These are phyloP conservation scores for Geophilus truncorum DNA, from an alignment of 2,888 invertebrate genomes.

Conservation along the genomic window DNA sequence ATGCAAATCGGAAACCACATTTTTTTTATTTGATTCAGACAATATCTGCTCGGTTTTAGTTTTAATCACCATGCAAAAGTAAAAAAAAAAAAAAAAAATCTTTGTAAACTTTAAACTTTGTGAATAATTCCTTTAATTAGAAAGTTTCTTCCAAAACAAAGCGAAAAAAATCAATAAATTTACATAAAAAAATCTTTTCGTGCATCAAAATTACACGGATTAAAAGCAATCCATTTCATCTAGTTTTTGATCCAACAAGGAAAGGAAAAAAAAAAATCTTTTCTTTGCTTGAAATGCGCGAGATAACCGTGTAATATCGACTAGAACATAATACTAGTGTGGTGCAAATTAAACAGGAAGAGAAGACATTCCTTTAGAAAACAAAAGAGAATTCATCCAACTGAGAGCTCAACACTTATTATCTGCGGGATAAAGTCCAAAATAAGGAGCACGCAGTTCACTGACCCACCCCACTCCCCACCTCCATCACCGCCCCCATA, in stretches of 20 bases:
- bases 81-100: neutral
- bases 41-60: no score
- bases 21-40: neutral
- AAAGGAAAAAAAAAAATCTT: neutral
- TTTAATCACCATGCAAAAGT: neutral
- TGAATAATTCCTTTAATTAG: neutral
- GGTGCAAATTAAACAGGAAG: slow-evolving; percentile 7
- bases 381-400: neutral
- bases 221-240: neutral
- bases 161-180: neutral
- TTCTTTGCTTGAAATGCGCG: neutral
- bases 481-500: neutral
- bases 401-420: neutral
- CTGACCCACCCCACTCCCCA: neutral
- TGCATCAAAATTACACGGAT: neutral
- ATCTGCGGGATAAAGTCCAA: slow-evolving; percentile 11
- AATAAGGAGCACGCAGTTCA: neutral
- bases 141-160: no score
- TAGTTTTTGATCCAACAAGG: neutral
- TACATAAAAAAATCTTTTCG: neutral
- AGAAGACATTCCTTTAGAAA: slow-evolving; percentile 7
- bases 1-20: neutral
- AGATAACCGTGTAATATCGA: slow-evolving; percentile 1
- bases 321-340: neutral
- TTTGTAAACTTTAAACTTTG: neutral